Base-by-base conservation (phyloP, 2,888 invertebrate species). In the Heliconius ethilla region DNA sequence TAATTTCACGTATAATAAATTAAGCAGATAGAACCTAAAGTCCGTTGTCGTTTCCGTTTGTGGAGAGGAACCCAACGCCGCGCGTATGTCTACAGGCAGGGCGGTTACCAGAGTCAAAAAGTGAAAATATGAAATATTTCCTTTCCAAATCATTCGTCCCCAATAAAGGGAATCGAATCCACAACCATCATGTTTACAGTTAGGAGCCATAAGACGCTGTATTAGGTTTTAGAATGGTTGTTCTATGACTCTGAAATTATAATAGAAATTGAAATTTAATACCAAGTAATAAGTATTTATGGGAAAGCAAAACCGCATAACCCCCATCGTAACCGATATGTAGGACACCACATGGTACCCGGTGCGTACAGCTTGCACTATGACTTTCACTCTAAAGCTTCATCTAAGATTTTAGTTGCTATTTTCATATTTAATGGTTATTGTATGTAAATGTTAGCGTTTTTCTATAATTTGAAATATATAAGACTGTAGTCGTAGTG, bases 311-410 rank as follows among this genome's bases (percentile, higher is more conserved):
- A 74, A 33, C 37, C 62, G 40, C 25, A 18, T 45, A 29, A 29
- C 33, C 22, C 74, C 63, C 45, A 45, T 74, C 74, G 45, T 45
- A 74, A 65, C 45, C 45, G 63, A 73, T 63, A 63, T 74, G 74
- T 74, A 65, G 63, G 63, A 74, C 74, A 45, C 25, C 9, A 33
- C 62, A 62, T 37, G 70, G 55, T 59, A 25, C 33, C 29, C 55
- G 33, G 51, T 25, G 72, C 4, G 55, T 72, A 74, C 63, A 63
- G 74, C 62, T 62, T 74, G 74, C 74, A 74, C 63, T 45, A 74
- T 65, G 65, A 65, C 74, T 74, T 74, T 74, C 74, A 65, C 74
- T 74, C 11, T 65, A 74, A 72, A 13, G n/a, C n/a, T 72, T 10
- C 33, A 72, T 55, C 40, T 9, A 5, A 65, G 40, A 65, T n/a